A percentile compares a stretch with the other conserved stretches of the same genome.
Evolutionary conservation across 2,888 invertebrate species (phyloP).

Genomic region (Parnassius smintheus): DNA sequence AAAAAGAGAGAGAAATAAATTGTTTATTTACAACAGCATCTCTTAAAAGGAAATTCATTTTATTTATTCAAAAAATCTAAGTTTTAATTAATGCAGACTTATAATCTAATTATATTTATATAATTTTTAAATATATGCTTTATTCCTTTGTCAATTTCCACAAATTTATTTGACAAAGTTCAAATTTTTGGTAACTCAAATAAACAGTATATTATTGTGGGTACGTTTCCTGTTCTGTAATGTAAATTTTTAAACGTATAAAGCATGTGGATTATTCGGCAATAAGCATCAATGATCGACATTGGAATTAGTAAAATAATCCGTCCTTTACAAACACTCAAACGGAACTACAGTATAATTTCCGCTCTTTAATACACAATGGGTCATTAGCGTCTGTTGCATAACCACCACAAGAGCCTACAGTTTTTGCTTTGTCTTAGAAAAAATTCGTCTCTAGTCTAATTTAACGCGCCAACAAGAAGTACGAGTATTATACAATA

Average conservation of each 20-base stretch:
- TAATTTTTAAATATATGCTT: too few relatives aligned
- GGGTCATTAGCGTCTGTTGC: conserved; percentile 46
- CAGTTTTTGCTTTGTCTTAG: conserved; percentile 31
- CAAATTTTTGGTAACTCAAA: too few relatives aligned
- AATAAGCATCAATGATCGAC: neutral
- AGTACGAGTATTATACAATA: conserved; percentile 39
- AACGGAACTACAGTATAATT: conserved; percentile 57
- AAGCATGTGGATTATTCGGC: neutral
- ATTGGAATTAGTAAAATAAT: conserved; percentile 27
- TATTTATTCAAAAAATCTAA: too few relatives aligned
- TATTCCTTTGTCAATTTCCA: too few relatives aligned
- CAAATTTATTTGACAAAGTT: too few relatives aligned
- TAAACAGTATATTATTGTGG: too few relatives aligned
- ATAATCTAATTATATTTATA: too few relatives aligned
- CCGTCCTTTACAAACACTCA: conserved; percentile 41
- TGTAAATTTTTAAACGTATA: neutral
- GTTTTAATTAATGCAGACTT: too few relatives aligned
- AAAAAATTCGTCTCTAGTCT: conserved; percentile 36
- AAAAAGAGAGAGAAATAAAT: neutral
- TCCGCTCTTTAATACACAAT: conserved; percentile 51
- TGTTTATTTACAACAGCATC: neutral
- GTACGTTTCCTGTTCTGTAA: too few relatives aligned
- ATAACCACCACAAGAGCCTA: conserved; percentile 37
- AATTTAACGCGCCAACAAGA: conserved; percentile 40
- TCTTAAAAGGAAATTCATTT: too few relatives aligned